These are phyloP conservation scores for Rhinoderma darwinii DNA, from an alignment of 2,113 vertebrate species.

Conservation along the genomic window DNA sequence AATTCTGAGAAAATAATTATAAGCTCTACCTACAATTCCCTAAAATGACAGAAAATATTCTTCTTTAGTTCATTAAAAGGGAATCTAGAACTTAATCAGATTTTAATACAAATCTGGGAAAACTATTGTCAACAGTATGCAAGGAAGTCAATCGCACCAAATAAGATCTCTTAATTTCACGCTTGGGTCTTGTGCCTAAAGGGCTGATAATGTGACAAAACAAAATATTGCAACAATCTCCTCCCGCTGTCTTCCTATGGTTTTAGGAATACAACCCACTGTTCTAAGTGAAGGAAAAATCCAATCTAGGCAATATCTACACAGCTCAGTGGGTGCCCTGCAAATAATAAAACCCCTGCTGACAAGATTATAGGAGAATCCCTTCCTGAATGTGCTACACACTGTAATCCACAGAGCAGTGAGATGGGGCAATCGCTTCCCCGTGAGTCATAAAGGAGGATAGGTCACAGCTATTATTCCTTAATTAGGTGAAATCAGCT, in stretches of 20 bases:
- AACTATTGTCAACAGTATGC: background rate
- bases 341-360: slow-evolving; percentile 40
- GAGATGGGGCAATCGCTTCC: slow-evolving; percentile 26
- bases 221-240: slow-evolving; percentile 35
- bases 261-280: slow-evolving; percentile 25
- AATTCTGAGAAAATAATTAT: background rate
- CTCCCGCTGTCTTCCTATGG: slow-evolving; percentile 44
- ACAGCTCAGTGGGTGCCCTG: slow-evolving; percentile 17
- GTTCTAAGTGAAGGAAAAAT: slow-evolving; percentile 29
- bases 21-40: background rate
- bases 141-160: background rate
- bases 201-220: slow-evolving; percentile 28
- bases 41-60: background rate
- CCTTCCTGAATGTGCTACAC: slow-evolving; percentile 27
- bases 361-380: slow-evolving; percentile 50
- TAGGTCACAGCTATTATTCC: slow-evolving; percentile 57
- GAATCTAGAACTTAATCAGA: background rate
- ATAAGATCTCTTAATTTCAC: slow-evolving; percentile 16
- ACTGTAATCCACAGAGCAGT: slow-evolving; percentile 28
- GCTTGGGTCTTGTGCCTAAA: background rate
- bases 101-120: background rate
- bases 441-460: slow-evolving; percentile 45
- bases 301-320: slow-evolving; percentile 45
- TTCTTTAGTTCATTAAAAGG: background rate
- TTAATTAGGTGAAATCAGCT: slow-evolving; percentile 52